Conservation (phyloP, 2,888 invertebrate species). For the Chelonus formosanus region DNA sequence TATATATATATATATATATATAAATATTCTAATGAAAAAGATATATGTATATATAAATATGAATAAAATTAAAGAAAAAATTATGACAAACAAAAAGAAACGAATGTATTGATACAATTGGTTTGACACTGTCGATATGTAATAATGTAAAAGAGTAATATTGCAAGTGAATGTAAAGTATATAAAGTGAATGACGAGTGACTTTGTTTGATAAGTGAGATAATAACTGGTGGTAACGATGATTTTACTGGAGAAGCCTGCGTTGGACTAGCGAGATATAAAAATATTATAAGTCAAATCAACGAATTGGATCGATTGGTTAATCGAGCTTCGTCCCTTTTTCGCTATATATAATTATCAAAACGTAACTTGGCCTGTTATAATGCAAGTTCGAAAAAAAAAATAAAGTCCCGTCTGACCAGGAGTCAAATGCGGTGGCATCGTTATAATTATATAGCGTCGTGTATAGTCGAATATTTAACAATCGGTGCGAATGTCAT, state of each 20-base stretch:
- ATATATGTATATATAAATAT: too few relatives aligned
- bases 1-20: constrained; percentile 17
- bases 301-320: constrained; percentile 23
- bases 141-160: constrained; percentile 14
- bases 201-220: background rate
- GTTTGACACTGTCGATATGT: constrained; percentile 22
- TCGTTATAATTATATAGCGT: constrained; percentile 26
- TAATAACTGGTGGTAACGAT: constrained; percentile 2
- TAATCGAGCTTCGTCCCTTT: constrained; percentile 34
- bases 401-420: constrained; percentile 28
- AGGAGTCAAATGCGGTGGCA: constrained; percentile 29
- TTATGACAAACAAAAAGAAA: background rate
- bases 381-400: constrained; percentile 25
- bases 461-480: constrained; percentile 33
- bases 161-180: constrained; percentile 16
- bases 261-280: constrained; percentile 26
- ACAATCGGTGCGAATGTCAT: constrained; percentile 31
- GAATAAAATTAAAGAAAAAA: too few relatives aligned
- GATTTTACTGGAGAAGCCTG: background rate
- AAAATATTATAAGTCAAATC: constrained; percentile 15
- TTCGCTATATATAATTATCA: constrained; percentile 28
- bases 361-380: constrained; percentile 33
- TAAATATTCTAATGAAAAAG: constrained; percentile 2
- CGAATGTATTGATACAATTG: constrained; percentile 27
- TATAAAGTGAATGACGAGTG: background rate